Percentiles rank a stretch among this genome's conserved stretches.
phyloP scores from a whole-genome alignment of 2,113 vertebrate species.

The Pipa parva region DNA sequence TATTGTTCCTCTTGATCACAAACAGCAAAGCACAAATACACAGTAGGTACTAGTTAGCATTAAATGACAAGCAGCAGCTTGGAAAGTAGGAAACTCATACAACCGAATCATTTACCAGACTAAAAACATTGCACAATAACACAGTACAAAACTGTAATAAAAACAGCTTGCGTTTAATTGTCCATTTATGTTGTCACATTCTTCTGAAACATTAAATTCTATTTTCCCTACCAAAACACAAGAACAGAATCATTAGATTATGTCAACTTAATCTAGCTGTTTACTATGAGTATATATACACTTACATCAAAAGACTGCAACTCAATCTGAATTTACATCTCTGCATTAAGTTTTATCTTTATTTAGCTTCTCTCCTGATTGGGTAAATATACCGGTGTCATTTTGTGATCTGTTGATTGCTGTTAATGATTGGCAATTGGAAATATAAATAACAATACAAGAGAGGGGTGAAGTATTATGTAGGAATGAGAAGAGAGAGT shows the following conservation, averaged over 20 bases:
- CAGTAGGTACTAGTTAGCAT: conserved; percentile 63
- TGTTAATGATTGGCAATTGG: too few species aligned
- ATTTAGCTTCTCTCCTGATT: too few species aligned
- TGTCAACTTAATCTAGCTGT: not conserved
- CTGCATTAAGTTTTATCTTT: too few species aligned
- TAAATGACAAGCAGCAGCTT: conserved; percentile 60
- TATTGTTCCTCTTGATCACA: conserved; percentile 80
- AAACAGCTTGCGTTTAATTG: conserved; percentile 3
- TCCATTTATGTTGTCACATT: not conserved
- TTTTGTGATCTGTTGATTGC: too few species aligned
- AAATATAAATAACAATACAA: too few species aligned
- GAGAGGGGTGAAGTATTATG: too few species aligned
- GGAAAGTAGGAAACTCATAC: conserved; percentile 51
- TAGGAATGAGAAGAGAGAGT: too few species aligned
- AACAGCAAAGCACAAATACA: conserved; percentile 69
- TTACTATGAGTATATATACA: not conserved
- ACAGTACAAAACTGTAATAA: not conserved
- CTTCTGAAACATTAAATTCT: conserved; percentile 1
- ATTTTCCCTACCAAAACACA: not conserved
- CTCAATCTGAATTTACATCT: too few species aligned
- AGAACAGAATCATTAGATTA: not conserved
- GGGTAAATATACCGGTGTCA: too few species aligned
- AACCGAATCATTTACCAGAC: conserved; percentile 37
- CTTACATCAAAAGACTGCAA: not conserved
- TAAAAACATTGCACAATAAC: not conserved